Evolutionary conservation across 2,888 invertebrate species (phyloP), one percentile per base, ranked within the genome.

Genomic region (Eledona agricola): DNA sequence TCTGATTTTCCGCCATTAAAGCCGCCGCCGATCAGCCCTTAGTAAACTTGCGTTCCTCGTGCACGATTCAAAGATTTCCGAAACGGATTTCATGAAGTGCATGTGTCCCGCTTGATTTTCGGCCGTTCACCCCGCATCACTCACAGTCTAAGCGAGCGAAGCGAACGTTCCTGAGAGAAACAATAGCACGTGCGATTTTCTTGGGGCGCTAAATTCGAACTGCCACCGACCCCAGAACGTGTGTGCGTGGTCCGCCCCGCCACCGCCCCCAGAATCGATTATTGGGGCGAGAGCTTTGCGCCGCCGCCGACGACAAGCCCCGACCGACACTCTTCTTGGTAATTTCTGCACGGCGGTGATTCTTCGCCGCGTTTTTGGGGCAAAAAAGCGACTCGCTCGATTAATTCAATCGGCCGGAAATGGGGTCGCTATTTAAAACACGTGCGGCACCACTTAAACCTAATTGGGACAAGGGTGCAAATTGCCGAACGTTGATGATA

Each of bases 1-100:
- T 81, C 69, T 81, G 80, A 70, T 79, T 81, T 66, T 80, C 79
- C 64, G 79, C 79, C 79, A 81, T 80, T 72, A 73, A 64, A 60
- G 58, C 57, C 42, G 22, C 17, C 29, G 58, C 51, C 45, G 55
- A 59, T 62, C 58, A 51, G 58, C 60, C 54, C 52, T 49, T 50
- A 55, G 55, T n/a, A n/a, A 51, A 46, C 23, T 47, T 46, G 51
- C 4, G 35, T n/a, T n/a, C n/a, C n/a, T n/a, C n/a, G 47, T 51
- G 45, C 43, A 43, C 17, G 29, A 37, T 29, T 32, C 23, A 23
- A 12, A 4, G 45, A 16, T 17, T 28, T 16, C 46, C 47, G 37
- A 42, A 43, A 34, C 11, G 17, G 29, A 46, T 11, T 6, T 20
- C 4, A 16, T 7, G 13, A 42, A 23, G 7, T 38, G 32, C 50